A percentile compares a stretch with the other conserved stretches of the same genome.
Evolutionary conservation across 2,113 vertebrate genomes (phyloP).

Genomic region (Bubo blakistoni): DNA sequence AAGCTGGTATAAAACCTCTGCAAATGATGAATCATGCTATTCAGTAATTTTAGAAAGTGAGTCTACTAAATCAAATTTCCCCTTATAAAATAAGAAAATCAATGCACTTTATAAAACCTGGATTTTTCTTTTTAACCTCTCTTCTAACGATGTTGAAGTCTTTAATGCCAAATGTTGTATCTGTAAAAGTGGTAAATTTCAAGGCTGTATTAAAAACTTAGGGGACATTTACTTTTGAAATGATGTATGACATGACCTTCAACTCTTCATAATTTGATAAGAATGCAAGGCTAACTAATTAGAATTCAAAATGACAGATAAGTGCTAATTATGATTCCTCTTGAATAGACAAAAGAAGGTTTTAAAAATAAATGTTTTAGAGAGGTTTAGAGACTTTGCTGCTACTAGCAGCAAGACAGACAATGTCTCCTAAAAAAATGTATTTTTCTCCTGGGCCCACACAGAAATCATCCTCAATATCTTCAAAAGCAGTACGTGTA

Average conservation of each 20-base stretch:
- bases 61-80: background rate
- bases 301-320: constrained; percentile 29
- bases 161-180: background rate
- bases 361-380: constrained; percentile 8
- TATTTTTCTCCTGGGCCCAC: background rate
- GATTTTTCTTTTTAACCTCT: background rate
- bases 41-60: background rate
- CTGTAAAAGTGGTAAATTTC: constrained; percentile 12
- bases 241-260: constrained; percentile 21
- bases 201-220: background rate
- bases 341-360: background rate
- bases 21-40: background rate
- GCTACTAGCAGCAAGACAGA: background rate
- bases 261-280: constrained; percentile 4
- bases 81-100: background rate
- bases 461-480: background rate
- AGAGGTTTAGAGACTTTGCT: background rate
- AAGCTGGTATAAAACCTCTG: background rate
- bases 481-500: background rate
- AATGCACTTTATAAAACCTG: background rate
- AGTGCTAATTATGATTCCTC: constrained; percentile 11
- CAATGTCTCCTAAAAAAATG: background rate
- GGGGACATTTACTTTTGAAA: constrained; percentile 10
- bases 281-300: constrained; percentile 18
- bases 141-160: background rate